Conservation (phyloP, 2,113 vertebrate genomes). For the Oryzias celebensis region DNA sequence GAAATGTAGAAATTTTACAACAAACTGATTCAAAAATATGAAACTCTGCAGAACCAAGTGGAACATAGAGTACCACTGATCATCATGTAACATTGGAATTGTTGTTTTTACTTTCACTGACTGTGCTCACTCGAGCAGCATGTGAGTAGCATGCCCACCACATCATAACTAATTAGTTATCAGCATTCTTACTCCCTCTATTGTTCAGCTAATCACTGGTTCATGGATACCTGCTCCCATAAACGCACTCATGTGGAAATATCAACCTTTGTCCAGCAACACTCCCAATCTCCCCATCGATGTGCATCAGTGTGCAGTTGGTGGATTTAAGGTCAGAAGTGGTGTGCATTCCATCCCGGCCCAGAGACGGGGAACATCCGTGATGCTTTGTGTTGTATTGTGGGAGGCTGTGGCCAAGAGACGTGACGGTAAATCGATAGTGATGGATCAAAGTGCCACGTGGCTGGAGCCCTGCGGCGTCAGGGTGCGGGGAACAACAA, state of each 20-base stretch:
- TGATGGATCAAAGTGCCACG: conserved; percentile 72
- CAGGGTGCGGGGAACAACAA: conserved; percentile 37
- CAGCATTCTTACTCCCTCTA: too few species aligned
- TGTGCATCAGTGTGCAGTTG: conserved; percentile 6
- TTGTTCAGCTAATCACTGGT: not conserved
- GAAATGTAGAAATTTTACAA: too few species aligned
- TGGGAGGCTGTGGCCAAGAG: conserved; percentile 48
- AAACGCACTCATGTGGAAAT: conserved; percentile 11
- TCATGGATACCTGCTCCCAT: conserved; percentile 6
- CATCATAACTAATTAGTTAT: too few species aligned
- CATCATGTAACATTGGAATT: too few species aligned
- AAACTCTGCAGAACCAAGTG: too few species aligned
- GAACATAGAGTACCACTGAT: too few species aligned
- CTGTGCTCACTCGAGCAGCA: too few species aligned
- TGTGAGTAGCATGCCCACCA: too few species aligned
- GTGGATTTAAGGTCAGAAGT: conserved; percentile 41
- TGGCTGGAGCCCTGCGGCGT: conserved; percentile 54
- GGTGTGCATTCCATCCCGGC: not conserved
- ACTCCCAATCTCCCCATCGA: conserved; percentile 4
- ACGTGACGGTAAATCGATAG: conserved; percentile 72
- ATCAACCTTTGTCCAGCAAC: conserved; percentile 14
- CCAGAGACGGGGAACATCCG: conserved; percentile 2
- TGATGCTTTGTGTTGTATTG: conserved; percentile 17
- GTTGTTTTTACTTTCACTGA: too few species aligned
- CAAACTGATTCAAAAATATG: too few species aligned